Base-by-base conservation (phyloP, 1,140 invertebrate species). In the roundworm (Caenorhabditis elegans) region DNA sequence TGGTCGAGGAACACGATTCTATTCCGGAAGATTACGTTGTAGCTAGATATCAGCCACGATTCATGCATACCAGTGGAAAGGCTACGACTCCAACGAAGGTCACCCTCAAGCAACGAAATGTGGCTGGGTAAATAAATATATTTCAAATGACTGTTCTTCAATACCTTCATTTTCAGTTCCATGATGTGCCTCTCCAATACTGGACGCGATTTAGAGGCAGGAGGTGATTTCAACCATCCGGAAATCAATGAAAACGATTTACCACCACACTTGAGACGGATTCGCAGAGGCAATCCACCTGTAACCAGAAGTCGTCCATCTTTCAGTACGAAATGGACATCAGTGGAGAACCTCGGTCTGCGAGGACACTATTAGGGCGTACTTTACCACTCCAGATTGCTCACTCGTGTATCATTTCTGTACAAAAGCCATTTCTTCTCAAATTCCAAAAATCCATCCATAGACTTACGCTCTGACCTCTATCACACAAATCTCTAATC, bases 161-260 rank as follows among this genome's bases (percentile, higher is more conserved):
- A n/a, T n/a, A n/a, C n/a, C n/a, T n/a, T n/a, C n/a, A 43, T 39
- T 22, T 70, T 70, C 34, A 70, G 60, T 10, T 70, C 60, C 10
- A 70, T 70, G 60, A 70, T 70, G 60, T 70, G 60, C 15, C 55
- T 65, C 28, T 65, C 55, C 3, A 65, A 36, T 65, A n/a, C 60
- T 39, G 31, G 60, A n/a, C 60, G 26, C 2, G 60, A 39, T 17
- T 22, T 8, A 39, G 2, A 19, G 22, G 11, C 60, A 10, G 60
- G 60, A 34, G 60, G 26, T 22, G 26, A 39, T 39, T 31, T 43
- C 31, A 39, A 13, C 11, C 34, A 70, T 3, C 8, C 11, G 5
- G 26, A 70, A 4, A 28, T 13, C 3, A 70, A n/a, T 24, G 22
- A 17, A 17, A 34, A 65, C 6, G 6, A 70, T n/a, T 70, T 70